Percentiles rank a stretch among this genome's conserved stretches.
phyloP scores from a whole-genome alignment of 1,140 invertebrate species.

The Calliphora vicina region DNA sequence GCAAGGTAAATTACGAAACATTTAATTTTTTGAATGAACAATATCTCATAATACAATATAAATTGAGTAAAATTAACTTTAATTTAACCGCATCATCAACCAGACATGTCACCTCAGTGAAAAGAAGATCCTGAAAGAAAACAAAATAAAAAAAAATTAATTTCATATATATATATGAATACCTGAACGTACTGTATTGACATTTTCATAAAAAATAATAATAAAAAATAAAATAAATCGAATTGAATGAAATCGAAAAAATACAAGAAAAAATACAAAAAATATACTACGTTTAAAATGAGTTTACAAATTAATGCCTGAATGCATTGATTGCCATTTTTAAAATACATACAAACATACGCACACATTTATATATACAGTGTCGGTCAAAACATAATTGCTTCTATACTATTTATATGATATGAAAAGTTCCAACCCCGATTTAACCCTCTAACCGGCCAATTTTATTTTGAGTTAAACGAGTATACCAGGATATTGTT shows the following conservation, averaged over 20 bases:
- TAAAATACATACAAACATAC: neutral
- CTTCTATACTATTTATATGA: too few species aligned
- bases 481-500: too few species aligned
- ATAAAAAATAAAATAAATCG: neutral
- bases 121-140: neutral
- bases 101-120: conserved; percentile 12
- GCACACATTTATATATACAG: neutral
- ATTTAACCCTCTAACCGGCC: too few species aligned
- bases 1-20: conserved; percentile 6
- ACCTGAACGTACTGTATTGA: neutral
- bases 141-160: neutral
- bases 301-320: conserved; percentile 58
- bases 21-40: neutral
- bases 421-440: too few species aligned
- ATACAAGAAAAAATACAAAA: neutral
- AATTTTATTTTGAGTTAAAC: too few species aligned
- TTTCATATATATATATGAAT: neutral
- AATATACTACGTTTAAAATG: conserved; percentile 30
- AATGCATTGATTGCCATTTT: conserved; percentile 52
- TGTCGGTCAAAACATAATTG: too few species aligned
- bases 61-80: conserved; percentile 18
- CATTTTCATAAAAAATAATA: neutral
- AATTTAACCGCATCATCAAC: conserved; percentile 26
- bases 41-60: neutral
- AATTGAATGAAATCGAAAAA: neutral